Evolutionary conservation across 2,113 vertebrate genomes (phyloP).

Genomic region (Equus quagga): DNA sequence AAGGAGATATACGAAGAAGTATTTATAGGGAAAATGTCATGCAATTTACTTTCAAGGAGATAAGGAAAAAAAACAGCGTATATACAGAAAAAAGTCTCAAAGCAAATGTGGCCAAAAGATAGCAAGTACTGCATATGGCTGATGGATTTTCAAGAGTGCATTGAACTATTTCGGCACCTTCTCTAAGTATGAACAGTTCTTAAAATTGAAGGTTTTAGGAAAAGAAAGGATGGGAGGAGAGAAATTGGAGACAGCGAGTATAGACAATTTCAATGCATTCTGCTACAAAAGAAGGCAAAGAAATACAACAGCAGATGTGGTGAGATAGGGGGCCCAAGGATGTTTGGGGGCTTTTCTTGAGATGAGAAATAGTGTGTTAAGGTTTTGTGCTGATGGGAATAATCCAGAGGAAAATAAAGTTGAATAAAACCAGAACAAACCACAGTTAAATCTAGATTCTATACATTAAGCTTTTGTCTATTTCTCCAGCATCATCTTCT

Average conservation of each 20-base stretch:
- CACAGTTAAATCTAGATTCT: background rate
- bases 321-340: background rate
- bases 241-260: background rate
- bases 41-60: slow-evolving; percentile 13
- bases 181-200: background rate
- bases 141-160: background rate
- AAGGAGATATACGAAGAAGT: background rate
- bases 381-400: background rate
- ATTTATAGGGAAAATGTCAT: slow-evolving; percentile 5
- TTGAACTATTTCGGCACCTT: background rate
- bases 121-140: background rate
- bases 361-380: background rate
- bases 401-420: background rate
- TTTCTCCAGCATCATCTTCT: background rate
- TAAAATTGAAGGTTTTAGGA: background rate
- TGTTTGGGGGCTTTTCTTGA: background rate
- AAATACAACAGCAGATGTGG: background rate
- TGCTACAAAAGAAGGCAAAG: background rate
- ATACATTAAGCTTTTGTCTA: accelerated
- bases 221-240: background rate
- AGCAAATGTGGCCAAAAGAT: background rate
- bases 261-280: background rate
- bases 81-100: background rate
- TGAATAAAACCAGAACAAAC: background rate
- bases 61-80: background rate